Evolutionary conservation across 2,888 invertebrate genomes (phyloP).

Genomic region (Scaptomyza cyrtandrae): DNA sequence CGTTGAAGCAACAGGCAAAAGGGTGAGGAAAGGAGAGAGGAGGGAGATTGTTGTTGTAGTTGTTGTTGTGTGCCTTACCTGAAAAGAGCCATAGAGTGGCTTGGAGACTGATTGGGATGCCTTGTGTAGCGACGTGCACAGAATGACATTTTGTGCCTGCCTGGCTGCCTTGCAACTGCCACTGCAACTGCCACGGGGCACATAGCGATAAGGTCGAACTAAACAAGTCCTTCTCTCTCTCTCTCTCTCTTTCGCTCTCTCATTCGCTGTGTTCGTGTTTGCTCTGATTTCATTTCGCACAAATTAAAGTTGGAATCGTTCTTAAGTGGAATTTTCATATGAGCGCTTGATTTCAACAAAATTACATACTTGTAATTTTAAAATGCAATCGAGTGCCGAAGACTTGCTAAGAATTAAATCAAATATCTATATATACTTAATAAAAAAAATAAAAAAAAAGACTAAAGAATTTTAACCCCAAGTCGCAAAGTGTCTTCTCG

Average conservation of each 20-base stretch:
- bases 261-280: conserved; percentile 12
- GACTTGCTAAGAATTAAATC: conserved; percentile 25
- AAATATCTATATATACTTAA: conserved; percentile 28
- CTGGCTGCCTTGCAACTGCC: neutral
- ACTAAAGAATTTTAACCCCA: conserved; percentile 72
- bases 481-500: conserved; percentile 38
- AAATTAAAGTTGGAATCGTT: conserved; percentile 56
- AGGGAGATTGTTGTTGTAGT: conserved; percentile 11
- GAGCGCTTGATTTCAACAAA: conserved; percentile 78
- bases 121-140: conserved; percentile 78
- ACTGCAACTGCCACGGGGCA: conserved; percentile 40
- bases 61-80: conserved; percentile 62
- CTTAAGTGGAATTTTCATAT: conserved; percentile 71
- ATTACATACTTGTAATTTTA: conserved; percentile 80
- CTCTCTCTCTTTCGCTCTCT: neutral
- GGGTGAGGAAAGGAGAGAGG: neutral
- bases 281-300: conserved; percentile 69
- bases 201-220: conserved; percentile 74
- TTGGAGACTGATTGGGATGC: conserved; percentile 81
- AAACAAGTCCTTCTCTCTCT: neutral
- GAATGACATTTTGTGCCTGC: conserved; percentile 75
- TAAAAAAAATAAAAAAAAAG: conserved; percentile 43
- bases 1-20: neutral
- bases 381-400: conserved; percentile 70
- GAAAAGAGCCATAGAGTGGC: conserved; percentile 72